These are phyloP conservation scores for Baronia brevicornis DNA, from an alignment of 2,888 invertebrate genomes.

Conservation along the genomic window DNA sequence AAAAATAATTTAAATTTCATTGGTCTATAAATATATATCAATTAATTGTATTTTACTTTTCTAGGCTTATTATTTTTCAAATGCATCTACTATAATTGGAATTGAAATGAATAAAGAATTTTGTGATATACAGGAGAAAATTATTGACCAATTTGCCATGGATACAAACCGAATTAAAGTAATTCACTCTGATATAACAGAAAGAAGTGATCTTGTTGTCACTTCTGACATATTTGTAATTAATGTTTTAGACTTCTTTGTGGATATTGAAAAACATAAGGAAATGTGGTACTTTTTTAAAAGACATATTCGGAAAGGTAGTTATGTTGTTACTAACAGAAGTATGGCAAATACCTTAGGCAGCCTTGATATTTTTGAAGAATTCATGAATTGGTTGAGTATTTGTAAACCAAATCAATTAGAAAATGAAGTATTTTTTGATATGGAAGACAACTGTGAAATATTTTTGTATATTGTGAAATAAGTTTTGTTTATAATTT, in stretches of 20 bases:
- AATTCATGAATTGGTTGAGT: constrained; percentile 64
- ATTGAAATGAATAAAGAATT: constrained; percentile 82
- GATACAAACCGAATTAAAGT: constrained; percentile 68
- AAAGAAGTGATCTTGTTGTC: constrained; percentile 67
- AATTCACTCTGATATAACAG: constrained; percentile 75
- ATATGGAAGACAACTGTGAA: constrained; percentile 53
- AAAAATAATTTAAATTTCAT: too few relatives aligned
- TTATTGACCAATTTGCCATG: constrained; percentile 71
- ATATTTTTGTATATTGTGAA: constrained; percentile 61
- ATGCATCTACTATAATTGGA: constrained; percentile 76
- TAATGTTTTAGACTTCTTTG: constrained; percentile 83
- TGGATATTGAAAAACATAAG: constrained; percentile 72
- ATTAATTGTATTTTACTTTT: too few relatives aligned
- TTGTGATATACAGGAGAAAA: constrained; percentile 76
- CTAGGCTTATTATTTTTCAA: constrained; percentile 78
- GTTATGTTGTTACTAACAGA: constrained; percentile 76
- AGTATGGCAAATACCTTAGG: constrained; percentile 71
- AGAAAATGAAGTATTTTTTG: constrained; percentile 62
- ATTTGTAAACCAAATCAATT: constrained; percentile 53
- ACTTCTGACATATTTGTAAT: constrained; percentile 78
- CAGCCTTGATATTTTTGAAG: constrained; percentile 61
- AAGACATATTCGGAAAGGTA: constrained; percentile 68
- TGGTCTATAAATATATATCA: too few relatives aligned
- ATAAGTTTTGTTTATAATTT: too few relatives aligned
- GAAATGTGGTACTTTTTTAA: constrained; percentile 78